These are phyloP conservation scores for Cinclus cinclus DNA, from an alignment of 2,113 vertebrate species.

Conservation along the genomic window DNA sequence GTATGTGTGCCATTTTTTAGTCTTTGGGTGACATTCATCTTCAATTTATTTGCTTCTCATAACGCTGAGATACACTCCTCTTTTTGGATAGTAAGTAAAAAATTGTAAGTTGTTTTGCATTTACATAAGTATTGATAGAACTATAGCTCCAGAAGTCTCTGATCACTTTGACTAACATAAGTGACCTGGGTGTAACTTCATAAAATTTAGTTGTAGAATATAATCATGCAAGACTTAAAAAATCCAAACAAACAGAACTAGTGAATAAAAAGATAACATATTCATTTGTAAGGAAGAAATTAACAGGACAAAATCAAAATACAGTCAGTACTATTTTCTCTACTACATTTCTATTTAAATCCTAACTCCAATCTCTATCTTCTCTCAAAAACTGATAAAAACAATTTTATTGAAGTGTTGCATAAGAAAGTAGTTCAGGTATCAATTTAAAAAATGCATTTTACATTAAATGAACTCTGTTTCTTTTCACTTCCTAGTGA, in stretches of 20 bases:
- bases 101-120: not conserved
- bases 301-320: not conserved
- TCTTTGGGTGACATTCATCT: not conserved
- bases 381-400: not conserved
- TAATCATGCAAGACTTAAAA: not conserved
- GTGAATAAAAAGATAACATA: not conserved
- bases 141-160: not conserved
- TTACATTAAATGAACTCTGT: not conserved
- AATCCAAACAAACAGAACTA: not conserved
- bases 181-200: not conserved
- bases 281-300: not conserved
- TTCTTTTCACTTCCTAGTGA: not conserved
- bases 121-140: not conserved
- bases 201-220: not conserved
- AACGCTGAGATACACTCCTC: not conserved
- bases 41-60: not conserved
- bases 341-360: not conserved
- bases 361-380: not conserved
- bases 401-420: not conserved
- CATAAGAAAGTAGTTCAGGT: not conserved
- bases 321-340: not conserved
- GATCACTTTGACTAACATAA: not conserved
- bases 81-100: slow-evolving; percentile 1
- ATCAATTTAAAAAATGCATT: not conserved
- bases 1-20: not conserved